These are phyloP conservation scores for Carpatolechia fugitivella DNA, from an alignment of 2,888 invertebrate genomes.

Conservation along the genomic window DNA sequence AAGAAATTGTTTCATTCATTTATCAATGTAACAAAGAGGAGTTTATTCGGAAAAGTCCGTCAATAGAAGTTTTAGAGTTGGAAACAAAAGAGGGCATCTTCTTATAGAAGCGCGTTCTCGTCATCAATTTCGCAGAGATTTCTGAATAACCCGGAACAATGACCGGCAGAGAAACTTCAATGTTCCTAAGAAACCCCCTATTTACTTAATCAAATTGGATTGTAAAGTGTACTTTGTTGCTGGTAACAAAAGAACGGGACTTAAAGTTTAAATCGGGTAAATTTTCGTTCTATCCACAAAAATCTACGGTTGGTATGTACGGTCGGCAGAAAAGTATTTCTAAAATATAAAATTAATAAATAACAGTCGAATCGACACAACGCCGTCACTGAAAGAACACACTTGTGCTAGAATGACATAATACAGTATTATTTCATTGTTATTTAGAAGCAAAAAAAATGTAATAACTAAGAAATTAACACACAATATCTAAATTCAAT, in stretches of 20 bases:
- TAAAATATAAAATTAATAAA: too few species aligned
- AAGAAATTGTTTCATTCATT: too few species aligned
- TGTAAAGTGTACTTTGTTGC: slow-evolving; percentile 28
- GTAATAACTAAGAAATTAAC: too few species aligned
- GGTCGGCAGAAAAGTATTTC: neutral
- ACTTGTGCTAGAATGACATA: too few species aligned
- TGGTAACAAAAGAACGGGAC: slow-evolving; percentile 27
- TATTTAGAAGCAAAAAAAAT: too few species aligned
- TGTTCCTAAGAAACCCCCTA: slow-evolving; percentile 7
- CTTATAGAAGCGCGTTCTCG: neutral
- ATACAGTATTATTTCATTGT: too few species aligned
- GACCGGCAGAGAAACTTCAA: neutral
- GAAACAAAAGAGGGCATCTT: neutral
- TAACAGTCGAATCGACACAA: neutral
- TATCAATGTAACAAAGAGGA: neutral
- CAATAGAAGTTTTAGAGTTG: neutral
- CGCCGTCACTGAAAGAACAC: too few species aligned
- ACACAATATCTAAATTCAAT: too few species aligned
- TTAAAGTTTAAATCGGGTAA: slow-evolving; percentile 17
- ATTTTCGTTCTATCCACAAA: slow-evolving; percentile 17
- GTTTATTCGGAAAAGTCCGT: neutral
- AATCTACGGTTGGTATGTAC: slow-evolving; percentile 10
- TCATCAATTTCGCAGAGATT: neutral
- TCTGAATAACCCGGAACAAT: neutral
- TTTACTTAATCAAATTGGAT: slow-evolving; percentile 34